phyloP scores from a whole-genome alignment of 2,113 vertebrate genomes.

The Melospiza georgiana region DNA sequence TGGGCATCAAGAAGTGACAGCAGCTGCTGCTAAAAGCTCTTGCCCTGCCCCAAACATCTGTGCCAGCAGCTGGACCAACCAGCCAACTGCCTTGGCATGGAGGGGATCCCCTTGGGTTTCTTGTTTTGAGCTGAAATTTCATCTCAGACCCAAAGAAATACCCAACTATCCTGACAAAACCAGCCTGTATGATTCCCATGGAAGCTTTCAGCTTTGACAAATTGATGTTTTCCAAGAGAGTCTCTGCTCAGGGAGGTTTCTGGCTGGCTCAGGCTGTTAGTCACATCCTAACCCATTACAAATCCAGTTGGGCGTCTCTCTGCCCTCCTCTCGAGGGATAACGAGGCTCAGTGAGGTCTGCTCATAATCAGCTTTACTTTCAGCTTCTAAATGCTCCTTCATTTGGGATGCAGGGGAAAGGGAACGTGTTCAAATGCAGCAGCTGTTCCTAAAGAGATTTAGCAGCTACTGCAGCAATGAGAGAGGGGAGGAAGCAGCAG shows the following conservation, averaged over 20 bases:
- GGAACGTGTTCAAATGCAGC: not conserved
- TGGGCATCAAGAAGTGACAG: not conserved
- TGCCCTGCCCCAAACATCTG: not conserved
- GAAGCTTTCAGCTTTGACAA: not conserved
- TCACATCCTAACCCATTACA: not conserved
- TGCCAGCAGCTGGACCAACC: not conserved
- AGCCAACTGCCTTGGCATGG: rapidly evolving
- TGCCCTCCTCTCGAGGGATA: not conserved
- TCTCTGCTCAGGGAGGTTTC: not conserved
- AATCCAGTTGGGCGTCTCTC: conserved; percentile 25
- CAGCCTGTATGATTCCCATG: not conserved
- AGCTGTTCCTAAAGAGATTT: not conserved
- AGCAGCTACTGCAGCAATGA: not conserved
- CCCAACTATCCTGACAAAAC: not conserved
- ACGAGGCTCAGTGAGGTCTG: not conserved
- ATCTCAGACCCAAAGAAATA: not conserved
- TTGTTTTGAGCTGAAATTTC: not conserved
- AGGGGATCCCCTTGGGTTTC: not conserved
- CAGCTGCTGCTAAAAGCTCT: not conserved
- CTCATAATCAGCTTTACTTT: conserved; percentile 8
- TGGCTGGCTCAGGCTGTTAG: not conserved
- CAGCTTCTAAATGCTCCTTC: conserved; percentile 1
- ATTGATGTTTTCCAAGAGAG: not conserved
- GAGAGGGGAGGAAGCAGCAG: not conserved
- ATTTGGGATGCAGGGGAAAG: not conserved